Percentiles rank a stretch among this genome's conserved stretches.
These are phyloP conservation scores for Coelopa frigida DNA, from an alignment of 1,140 invertebrate genomes.

Conservation along the genomic window DNA sequence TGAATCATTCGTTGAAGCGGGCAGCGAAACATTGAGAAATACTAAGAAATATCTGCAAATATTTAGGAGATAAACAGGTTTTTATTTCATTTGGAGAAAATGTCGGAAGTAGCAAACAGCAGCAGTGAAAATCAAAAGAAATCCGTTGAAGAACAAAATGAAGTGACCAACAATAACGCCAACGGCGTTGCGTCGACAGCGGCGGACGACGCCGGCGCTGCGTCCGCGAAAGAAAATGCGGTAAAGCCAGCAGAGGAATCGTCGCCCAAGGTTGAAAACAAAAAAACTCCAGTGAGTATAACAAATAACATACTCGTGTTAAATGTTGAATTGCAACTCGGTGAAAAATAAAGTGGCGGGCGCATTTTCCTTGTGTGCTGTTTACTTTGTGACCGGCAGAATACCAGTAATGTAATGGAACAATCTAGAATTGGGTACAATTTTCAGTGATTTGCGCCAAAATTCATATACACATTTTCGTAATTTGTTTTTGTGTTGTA, in stretches of 20 bases:
- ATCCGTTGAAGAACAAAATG: constrained; percentile 7
- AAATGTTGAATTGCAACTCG: too few relatives aligned
- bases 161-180: constrained; percentile 2
- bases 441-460: too few relatives aligned
- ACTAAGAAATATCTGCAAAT: too few relatives aligned
- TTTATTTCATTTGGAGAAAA: too few relatives aligned
- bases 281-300: constrained; percentile 14
- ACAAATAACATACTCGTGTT: constrained; percentile 3
- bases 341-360: background rate
- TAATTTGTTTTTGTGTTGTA: too few relatives aligned
- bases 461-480: too few relatives aligned
- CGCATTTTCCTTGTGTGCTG: constrained; percentile 1
- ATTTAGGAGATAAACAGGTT: too few relatives aligned
- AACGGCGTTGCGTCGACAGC: constrained; percentile 3
- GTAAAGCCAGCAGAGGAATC: constrained; percentile 7
- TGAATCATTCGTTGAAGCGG: too few relatives aligned
- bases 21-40: too few relatives aligned
- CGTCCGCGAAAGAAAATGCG: background rate
- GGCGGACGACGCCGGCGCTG: constrained; percentile 3
- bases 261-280: constrained; percentile 14
- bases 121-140: constrained; percentile 10
- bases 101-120: constrained; percentile 13
- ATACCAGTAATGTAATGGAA: too few relatives aligned
- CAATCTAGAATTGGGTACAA: too few relatives aligned
- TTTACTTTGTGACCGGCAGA: too few relatives aligned